phyloP scores from a whole-genome alignment of 2,113 vertebrate genomes.

The Dipodomys ordii region DNA sequence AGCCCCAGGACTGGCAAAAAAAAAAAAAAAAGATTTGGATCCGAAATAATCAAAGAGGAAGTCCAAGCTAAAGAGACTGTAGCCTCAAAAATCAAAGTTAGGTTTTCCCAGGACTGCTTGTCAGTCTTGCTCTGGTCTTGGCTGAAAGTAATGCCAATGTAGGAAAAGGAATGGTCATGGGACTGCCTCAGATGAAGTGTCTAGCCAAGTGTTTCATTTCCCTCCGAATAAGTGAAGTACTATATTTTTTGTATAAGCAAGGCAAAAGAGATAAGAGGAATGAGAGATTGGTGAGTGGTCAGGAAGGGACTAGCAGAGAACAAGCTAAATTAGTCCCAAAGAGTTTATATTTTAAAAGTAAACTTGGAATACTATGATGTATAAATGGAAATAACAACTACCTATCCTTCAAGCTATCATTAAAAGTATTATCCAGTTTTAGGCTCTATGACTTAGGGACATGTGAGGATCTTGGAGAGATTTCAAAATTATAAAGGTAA shows the following conservation, averaged over 20 bases:
- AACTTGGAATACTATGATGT: background rate
- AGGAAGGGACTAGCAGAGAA: constrained; percentile 54
- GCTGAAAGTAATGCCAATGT: constrained; percentile 11
- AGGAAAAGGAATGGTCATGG: background rate
- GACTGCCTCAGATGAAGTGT: background rate
- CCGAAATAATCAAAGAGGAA: constrained; percentile 37
- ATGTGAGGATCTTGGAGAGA: constrained; percentile 39
- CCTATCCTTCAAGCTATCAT: constrained; percentile 43
- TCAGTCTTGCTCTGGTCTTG: background rate
- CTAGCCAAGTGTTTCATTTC: background rate
- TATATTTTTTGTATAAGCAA: constrained; percentile 50
- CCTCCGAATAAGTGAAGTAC: background rate
- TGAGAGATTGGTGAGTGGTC: background rate
- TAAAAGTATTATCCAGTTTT: constrained; percentile 54
- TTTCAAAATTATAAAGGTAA: constrained; percentile 58
- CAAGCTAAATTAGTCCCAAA: constrained; percentile 58
- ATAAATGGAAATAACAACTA: constrained; percentile 59
- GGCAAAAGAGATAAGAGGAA: constrained; percentile 41
- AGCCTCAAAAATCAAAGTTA: constrained; percentile 4
- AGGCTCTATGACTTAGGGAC: constrained; percentile 11
- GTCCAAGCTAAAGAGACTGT: background rate
- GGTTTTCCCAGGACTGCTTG: background rate
- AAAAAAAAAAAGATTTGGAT: too few species aligned
- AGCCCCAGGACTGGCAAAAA: too few species aligned
- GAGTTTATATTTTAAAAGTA: constrained; percentile 63